Conservation (phyloP, 2,797 vertebrate genomes). For the Holocentrus rufus region DNA sequence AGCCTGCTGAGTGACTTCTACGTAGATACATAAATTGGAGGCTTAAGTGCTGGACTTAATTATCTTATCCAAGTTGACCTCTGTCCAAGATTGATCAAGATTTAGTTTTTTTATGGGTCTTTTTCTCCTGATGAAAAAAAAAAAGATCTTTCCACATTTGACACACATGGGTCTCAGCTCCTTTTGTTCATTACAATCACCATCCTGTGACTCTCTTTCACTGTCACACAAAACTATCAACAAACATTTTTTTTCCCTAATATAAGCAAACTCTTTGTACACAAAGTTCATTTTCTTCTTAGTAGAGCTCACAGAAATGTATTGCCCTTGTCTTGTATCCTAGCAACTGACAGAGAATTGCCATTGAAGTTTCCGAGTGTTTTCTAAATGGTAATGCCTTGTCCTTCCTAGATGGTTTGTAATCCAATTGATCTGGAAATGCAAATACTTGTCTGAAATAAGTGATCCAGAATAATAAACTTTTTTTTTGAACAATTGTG, state of each 20-base stretch:
- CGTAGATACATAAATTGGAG: conserved; percentile 15
- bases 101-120: conserved; percentile 12
- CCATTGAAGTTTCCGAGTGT: conserved; percentile 70
- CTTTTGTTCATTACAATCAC: conserved; percentile 13
- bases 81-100: conserved; percentile 9
- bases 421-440: conserved; percentile 66
- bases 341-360: conserved; percentile 72
- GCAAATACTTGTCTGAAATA: conserved; percentile 74
- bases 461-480: conserved; percentile 63
- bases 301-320: conserved; percentile 62
- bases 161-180: background rate
- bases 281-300: conserved; percentile 58
- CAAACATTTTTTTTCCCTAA: background rate
- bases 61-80: conserved; percentile 25
- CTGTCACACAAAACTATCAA: conserved; percentile 33
- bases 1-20: conserved; percentile 9
- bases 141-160: background rate
- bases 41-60: conserved; percentile 24
- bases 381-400: conserved; percentile 69
- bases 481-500: conserved; percentile 49
- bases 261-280: conserved; percentile 56
- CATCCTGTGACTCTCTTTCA: conserved; percentile 35
- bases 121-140: conserved; percentile 5
- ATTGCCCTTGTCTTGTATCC: conserved; percentile 73
- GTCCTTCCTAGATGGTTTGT: conserved; percentile 65